Evolutionary conservation across 2,888 invertebrate species (phyloP).

Genomic region (Oligia latruncula): DNA sequence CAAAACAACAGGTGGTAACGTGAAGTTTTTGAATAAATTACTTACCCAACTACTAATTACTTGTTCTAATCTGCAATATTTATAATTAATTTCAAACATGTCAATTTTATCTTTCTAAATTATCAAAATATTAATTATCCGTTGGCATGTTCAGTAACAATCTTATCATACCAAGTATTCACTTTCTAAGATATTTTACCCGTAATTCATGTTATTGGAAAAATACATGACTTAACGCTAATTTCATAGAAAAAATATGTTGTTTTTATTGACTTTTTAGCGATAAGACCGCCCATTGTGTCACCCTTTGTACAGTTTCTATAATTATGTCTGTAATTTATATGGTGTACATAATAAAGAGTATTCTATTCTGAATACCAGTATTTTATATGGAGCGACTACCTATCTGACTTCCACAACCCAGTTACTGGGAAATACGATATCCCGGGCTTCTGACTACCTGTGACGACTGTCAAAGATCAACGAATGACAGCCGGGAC

Average conservation of each 20-base stretch:
- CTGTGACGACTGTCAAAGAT: background rate
- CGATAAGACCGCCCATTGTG: too few species aligned
- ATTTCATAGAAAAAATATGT: background rate
- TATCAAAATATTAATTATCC: constrained; percentile 8
- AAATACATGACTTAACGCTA: background rate
- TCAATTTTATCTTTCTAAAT: constrained; percentile 3
- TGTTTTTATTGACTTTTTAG: background rate
- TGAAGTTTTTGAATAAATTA: background rate
- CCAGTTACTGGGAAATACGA: background rate
- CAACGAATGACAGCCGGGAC: background rate
- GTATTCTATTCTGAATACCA: background rate
- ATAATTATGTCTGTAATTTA: too few species aligned
- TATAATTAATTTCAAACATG: constrained; percentile 8
- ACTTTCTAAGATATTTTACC: constrained; percentile 21
- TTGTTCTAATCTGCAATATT: constrained; percentile 9
- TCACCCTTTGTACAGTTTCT: too few species aligned
- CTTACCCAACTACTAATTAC: background rate
- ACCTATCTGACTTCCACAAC: background rate
- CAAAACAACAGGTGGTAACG: background rate
- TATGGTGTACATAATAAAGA: too few species aligned
- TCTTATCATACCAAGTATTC: constrained; percentile 20
- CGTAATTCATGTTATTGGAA: constrained; percentile 24
- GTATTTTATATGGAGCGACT: background rate
- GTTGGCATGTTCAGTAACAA: background rate
- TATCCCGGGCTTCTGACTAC: background rate